A percentile compares a stretch with the other conserved stretches of the same genome.
These are phyloP conservation scores for Drosophila baimaii DNA, from an alignment of 1,140 invertebrate species.

Conservation along the genomic window DNA sequence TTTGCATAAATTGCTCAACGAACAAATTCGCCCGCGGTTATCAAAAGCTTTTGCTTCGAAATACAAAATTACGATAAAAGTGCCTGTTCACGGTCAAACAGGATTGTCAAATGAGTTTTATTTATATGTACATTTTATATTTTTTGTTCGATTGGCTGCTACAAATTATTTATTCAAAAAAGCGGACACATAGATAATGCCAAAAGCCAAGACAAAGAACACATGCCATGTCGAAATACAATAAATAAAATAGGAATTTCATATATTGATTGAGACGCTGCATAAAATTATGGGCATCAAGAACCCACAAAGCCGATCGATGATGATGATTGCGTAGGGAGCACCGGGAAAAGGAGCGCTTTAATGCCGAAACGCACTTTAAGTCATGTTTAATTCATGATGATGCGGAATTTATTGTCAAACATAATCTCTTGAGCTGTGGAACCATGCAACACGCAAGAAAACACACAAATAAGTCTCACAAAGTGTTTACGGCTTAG, in stretches of 20 bases:
- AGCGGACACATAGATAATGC: conserved; percentile 59
- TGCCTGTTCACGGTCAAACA: conserved; percentile 65
- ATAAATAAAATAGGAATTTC: conserved; percentile 24
- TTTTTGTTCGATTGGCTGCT: conserved; percentile 25
- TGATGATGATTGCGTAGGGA: conserved; percentile 7
- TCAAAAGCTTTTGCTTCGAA: conserved; percentile 28
- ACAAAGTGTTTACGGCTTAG: not conserved
- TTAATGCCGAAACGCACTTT: conserved; percentile 6
- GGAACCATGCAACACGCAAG: not conserved
- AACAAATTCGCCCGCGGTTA: conserved; percentile 25
- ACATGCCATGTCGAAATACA: conserved; percentile 12
- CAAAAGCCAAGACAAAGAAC: conserved; percentile 28
- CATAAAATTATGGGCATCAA: conserved; percentile 18
- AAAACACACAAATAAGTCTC: not conserved
- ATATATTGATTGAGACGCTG: conserved; percentile 35
- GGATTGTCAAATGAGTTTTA: conserved; percentile 52
- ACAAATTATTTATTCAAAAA: conserved; percentile 74
- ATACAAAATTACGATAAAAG: conserved; percentile 69
- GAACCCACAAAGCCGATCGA: conserved; percentile 1
- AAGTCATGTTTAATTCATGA: not conserved
- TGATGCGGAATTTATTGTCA: not conserved
- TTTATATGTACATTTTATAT: conserved; percentile 2
- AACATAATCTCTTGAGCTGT: not conserved
- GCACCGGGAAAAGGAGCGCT: not conserved
- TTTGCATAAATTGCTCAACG: conserved; percentile 49